Conservation (phyloP, 2,797 vertebrate species). For the Falco novaeseelandiae region DNA sequence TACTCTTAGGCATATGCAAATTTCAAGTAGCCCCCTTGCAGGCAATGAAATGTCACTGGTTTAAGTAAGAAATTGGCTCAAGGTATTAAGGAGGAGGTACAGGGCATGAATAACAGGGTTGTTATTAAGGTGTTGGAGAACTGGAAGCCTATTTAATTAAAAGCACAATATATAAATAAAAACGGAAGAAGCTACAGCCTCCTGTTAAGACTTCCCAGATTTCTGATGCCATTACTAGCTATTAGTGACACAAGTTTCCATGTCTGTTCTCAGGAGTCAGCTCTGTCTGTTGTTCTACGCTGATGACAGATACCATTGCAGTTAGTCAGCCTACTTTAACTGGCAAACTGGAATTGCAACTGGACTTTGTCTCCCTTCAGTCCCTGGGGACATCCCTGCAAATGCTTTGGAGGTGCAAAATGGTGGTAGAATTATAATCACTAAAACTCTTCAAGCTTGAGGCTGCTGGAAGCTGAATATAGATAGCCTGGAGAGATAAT, state of each 20-base stretch:
- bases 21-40: neutral
- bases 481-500: conserved; percentile 14
- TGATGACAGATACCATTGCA: neutral
- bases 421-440: neutral
- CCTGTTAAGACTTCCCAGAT: neutral
- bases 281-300: neutral
- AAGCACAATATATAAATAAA: neutral
- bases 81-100: neutral
- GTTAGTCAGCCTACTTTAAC: neutral
- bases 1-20: neutral
- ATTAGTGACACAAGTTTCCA: neutral
- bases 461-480: neutral
- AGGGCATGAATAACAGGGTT: neutral
- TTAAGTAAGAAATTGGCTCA: neutral
- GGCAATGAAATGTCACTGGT: neutral
- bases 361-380: neutral
- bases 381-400: neutral
- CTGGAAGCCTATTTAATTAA: neutral
- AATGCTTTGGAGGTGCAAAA: conserved; percentile 9
- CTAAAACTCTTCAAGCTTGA: neutral
- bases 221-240: neutral
- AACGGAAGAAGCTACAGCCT: neutral
- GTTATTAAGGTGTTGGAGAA: neutral
- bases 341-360: neutral
- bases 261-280: neutral